Base-by-base conservation (phyloP, 35 echinoderm and acorn worm species). In the Hemicentrotus pulcherrimus region DNA sequence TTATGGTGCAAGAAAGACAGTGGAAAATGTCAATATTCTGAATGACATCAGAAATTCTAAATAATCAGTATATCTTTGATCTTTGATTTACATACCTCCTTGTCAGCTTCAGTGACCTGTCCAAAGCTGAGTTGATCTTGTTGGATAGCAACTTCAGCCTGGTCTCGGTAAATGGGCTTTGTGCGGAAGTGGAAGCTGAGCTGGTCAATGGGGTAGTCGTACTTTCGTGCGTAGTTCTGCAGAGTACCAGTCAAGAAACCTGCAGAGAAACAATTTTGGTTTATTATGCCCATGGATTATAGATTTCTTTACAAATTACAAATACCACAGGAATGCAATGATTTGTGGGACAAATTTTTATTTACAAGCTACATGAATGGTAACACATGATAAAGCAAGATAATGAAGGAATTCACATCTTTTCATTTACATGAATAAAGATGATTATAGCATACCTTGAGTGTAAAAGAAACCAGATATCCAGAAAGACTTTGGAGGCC, bases 201-300 rank as follows among this genome's bases (percentile, higher is more conserved):
- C 94, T 97, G 97, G 94, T 99, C 98, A 45, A 99, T 99, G 2
- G 98, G 98, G 88, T 94, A 98, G 98, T 99, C 97, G 46, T 99
- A 99, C 88, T 96, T 97, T 33, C 98, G 95, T 65, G 98, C 98
- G 86, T 99, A 97, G 95, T 99, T 99, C 96, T 99, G 98, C 52
- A 99, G 95, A 6, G 98, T 99, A 33, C 98, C 98, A 0, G 98
- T 99, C 94, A 99, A 60, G 95, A 99, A 99, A 96, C 98, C 98
- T 99, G 94, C 9, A 91, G 18, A 9, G 32, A 86, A 86, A 86
- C 9, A 22, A 22, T 19, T 41, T 28, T 41, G 2, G 41, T 31
- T 45, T 45, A 93, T 45, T 11, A 41, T 48, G 65, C 65, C 19
- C 4, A 78, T 28, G 28, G 6, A 78, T 28, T 22, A 4, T 78